phyloP scores from a whole-genome alignment of 2,113 vertebrate genomes.

The Oncorhynchus clarkii region DNA sequence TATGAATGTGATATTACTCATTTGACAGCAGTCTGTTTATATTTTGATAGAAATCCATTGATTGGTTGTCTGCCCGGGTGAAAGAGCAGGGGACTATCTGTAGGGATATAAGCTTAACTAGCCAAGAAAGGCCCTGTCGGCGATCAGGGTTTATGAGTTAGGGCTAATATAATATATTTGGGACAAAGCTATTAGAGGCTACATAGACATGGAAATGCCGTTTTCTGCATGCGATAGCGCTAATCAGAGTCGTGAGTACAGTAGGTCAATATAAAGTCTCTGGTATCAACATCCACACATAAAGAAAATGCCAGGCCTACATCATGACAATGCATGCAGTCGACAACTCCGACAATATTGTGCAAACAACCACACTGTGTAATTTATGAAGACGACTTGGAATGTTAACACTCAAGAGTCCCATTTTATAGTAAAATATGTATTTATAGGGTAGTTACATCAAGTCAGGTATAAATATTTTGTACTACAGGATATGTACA shows the following conservation, averaged over 20 bases:
- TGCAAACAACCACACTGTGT: too few species aligned
- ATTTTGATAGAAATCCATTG: conserved; percentile 45
- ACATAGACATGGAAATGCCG: too few species aligned
- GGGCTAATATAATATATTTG: not conserved
- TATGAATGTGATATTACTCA: conserved; percentile 53
- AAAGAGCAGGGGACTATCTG: conserved; percentile 37
- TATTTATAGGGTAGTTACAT: not conserved
- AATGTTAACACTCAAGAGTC: not conserved
- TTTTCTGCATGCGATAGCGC: too few species aligned
- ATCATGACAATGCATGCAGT: too few species aligned
- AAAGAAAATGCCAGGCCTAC: too few species aligned
- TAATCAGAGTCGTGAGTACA: too few species aligned
- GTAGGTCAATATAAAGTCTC: too few species aligned
- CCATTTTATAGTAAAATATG: not conserved
- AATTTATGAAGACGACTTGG: not conserved
- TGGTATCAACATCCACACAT: too few species aligned
- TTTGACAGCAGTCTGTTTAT: conserved; percentile 49
- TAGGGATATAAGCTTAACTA: not conserved
- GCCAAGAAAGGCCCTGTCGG: too few species aligned
- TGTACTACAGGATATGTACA: not conserved
- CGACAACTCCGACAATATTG: too few species aligned
- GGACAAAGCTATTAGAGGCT: too few species aligned
- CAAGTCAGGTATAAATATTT: not conserved
- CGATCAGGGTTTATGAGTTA: not conserved
- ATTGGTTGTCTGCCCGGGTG: conserved; percentile 50